Evolutionary conservation across 2,797 vertebrate genomes (phyloP), one percentile per base, ranked within the genome.

Genomic region (Todus mexicanus): DNA sequence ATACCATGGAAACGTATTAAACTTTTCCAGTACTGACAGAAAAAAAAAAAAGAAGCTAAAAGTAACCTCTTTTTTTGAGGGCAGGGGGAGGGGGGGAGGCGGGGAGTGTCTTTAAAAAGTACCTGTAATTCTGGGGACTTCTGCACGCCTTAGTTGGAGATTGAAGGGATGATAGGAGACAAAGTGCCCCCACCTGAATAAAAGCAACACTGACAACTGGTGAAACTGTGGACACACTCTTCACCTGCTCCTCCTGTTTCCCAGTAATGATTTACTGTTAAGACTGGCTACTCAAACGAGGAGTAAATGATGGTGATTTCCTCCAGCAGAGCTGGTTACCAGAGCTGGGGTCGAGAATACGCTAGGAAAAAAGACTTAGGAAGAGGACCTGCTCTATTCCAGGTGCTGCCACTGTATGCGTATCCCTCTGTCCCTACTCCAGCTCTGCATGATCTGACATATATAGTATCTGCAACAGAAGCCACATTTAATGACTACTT

Each of bases 41-140:
- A 68, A 53, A 75, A 7, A 0, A 35, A 53, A 54, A 35, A 21
- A 21, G 14, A 8, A 35, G 31, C 15, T 43, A 35, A n/a, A 77
- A 73, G 6, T 63, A 77, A 80, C 7, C 14, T 2, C 0, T 40
- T 25, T 1, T 0, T n/a, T n/a, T n/a, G n/a, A n/a, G n/a, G n/a
- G 21, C 5, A 23, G 47, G 21, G 47, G 42, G 42, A 43, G 42
- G 42, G 42, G 17, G 42, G 12, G 22, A 23, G 23, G 48, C 14
- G 15, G 29, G 1, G 1, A 1, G 1, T 3, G 3, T 57, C 57
- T 76, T 70, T 64, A 64, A 60, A 65, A 63, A 33, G 1, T 69
- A 17, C 37, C 21, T 75, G 31, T 78, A 50, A 33, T 83, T 84
- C 43, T 79, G 53, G 23, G 42, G 35, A 42, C 16, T 79, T 16